These are phyloP conservation scores for Idaea dimidiata DNA, from an alignment of 2,888 invertebrate genomes.

Conservation along the genomic window DNA sequence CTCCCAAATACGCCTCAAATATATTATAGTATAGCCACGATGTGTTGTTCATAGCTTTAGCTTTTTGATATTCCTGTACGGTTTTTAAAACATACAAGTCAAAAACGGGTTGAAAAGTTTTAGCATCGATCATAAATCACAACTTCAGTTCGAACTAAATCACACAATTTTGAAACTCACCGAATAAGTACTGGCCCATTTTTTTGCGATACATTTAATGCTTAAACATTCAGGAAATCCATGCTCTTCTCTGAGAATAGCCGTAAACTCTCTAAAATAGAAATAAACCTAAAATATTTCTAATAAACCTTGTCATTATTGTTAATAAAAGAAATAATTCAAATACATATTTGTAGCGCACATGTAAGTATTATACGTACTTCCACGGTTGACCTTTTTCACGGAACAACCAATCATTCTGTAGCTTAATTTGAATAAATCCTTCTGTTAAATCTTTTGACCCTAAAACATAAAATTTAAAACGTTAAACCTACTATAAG, in stretches of 20 bases:
- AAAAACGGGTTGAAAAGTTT: not conserved
- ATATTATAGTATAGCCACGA: constrained; percentile 67
- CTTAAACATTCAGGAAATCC: constrained; percentile 64
- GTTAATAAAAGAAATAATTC: not conserved
- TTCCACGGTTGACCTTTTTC: constrained; percentile 72
- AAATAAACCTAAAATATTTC: too few species aligned
- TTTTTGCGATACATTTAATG: constrained; percentile 58
- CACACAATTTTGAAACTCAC: constrained; percentile 41
- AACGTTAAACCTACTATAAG: too few species aligned
- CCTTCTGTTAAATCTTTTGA: constrained; percentile 71
- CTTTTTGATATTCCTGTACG: constrained; percentile 68
- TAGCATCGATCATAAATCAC: not conserved
- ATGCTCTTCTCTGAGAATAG: constrained; percentile 63
- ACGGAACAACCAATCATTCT: constrained; percentile 72
- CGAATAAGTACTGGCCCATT: constrained; percentile 65
- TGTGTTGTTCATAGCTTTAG: constrained; percentile 67
- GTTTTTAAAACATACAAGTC: not conserved
- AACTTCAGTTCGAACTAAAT: not conserved
- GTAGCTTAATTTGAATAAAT: constrained; percentile 70
- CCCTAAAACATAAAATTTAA: constrained; percentile 51
- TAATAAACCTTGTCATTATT: too few species aligned
- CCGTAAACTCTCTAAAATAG: constrained; percentile 52
- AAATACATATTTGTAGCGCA: not conserved
- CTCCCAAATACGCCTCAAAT: constrained; percentile 67
- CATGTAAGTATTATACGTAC: constrained; percentile 44